Evolutionary conservation across 2,888 invertebrate species (phyloP), one percentile per base, ranked within the genome.

Genomic region (Amiota minor): DNA sequence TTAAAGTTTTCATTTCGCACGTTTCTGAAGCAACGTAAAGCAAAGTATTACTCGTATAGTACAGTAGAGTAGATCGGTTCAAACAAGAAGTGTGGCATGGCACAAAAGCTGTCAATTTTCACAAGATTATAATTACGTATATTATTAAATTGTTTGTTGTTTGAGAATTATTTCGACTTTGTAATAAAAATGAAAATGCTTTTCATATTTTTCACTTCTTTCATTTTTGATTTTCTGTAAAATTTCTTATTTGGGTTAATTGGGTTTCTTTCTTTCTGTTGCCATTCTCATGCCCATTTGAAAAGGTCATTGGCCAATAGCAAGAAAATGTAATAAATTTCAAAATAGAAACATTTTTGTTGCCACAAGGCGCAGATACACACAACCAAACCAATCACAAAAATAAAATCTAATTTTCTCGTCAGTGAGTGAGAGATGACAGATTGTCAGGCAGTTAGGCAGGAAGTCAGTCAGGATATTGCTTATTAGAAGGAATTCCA

Each of bases 71-170:
- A 12, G 12, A 23, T 9, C 6, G 62, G 16, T 4, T 6, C 35
- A 35, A 35, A 35, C 6, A 35, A 35, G 35, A 35, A 35, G 35
- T 35, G 35, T 35, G 35, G 35, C 35, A 35, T 4, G 11, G 23
- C 23, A 14, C 46, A 45, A 35, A 64, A 50, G 50, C 67, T 71
- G 71, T 71, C 71, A 71, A 53, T 64, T 64, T 71, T 64, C 64
- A 45, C 62, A 71, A 62, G 62, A 62, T 67, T 35, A 35, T 61
- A 23, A 23, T 61, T 18, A 18, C 20, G 14, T 64, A 45, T 64
- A 6, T 8, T 20, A 8, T 10, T 9, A 18, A n/a, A n/a, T n/a
- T n/a, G n/a, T n/a, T 59, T 18, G 10, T 18, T 59, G 1, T 59
- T 20, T 9, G 20, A 20, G 11, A 59, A 20, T 64, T 46, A 35